Evolutionary conservation across 1,140 invertebrate genomes (phyloP).

Genomic region (Agrypnia vestita): DNA sequence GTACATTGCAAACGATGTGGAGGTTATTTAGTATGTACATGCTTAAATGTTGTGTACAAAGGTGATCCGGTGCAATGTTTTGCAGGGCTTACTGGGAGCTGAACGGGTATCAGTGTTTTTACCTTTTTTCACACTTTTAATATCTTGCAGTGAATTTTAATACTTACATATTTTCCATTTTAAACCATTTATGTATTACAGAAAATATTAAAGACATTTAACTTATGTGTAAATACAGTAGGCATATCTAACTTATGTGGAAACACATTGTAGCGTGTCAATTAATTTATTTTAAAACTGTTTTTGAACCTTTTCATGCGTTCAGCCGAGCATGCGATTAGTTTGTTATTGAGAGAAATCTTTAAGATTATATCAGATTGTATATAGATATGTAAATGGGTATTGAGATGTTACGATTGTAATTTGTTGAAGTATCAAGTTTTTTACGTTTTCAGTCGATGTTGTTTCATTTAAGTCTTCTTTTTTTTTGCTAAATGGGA

Average conservation of each 20-base stretch:
- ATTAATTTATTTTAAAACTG: too few species aligned
- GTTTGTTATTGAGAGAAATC: slow-evolving; percentile 14
- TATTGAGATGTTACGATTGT: neutral
- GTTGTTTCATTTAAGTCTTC: slow-evolving; percentile 22
- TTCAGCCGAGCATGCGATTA: neutral
- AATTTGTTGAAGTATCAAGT: neutral
- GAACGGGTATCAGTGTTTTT: too few species aligned
- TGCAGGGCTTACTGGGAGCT: neutral
- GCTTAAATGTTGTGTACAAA: slow-evolving; percentile 4
- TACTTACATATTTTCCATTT: too few species aligned
- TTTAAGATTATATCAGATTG: slow-evolving; percentile 24
- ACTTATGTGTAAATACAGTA: too few species aligned
- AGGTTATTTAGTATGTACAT: neutral
- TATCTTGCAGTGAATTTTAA: too few species aligned
- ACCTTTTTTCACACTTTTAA: too few species aligned
- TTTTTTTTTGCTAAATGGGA: neutral
- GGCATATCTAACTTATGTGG: too few species aligned
- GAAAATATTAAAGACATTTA: too few species aligned
- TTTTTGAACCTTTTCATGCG: too few species aligned
- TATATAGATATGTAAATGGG: slow-evolving; percentile 34
- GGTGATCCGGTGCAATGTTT: neutral
- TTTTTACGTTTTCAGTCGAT: slow-evolving; percentile 13
- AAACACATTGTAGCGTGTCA: too few species aligned
- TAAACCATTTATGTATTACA: too few species aligned
- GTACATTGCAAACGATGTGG: neutral